Evolutionary conservation across 1,140 invertebrate species (phyloP).

Genomic region (Agrilus planipennis): DNA sequence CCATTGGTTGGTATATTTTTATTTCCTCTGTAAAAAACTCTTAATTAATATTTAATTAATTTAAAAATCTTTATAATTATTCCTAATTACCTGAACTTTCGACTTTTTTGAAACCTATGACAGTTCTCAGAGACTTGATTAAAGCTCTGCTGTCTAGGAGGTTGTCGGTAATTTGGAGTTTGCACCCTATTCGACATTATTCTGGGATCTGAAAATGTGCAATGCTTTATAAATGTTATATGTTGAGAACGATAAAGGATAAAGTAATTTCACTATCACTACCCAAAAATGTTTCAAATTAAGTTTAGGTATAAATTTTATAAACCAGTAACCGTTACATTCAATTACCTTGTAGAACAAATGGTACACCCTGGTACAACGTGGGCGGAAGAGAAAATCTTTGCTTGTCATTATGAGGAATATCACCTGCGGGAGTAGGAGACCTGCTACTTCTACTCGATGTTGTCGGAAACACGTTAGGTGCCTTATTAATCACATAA

Average conservation of each 20-base stretch:
- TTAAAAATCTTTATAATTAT: slow-evolving; percentile 1
- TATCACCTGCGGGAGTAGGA: slow-evolving; percentile 28
- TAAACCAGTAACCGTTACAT: not conserved
- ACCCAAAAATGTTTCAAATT: not conserved
- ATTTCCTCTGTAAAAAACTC: slow-evolving; percentile 19
- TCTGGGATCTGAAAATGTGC: no score
- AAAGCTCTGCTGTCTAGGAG: slow-evolving; percentile 11
- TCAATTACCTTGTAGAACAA: slow-evolving; percentile 28
- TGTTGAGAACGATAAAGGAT: not conserved
- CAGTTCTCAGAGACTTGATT: slow-evolving; percentile 9
- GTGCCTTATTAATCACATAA: no score
- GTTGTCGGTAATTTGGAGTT: slow-evolving; percentile 23
- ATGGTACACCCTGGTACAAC: slow-evolving; percentile 30
- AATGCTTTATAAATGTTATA: not conserved
- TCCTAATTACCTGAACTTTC: slow-evolving; percentile 20
- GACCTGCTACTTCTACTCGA: slow-evolving; percentile 29
- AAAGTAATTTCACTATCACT: not conserved
- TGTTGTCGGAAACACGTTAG: no score
- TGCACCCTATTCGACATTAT: slow-evolving; percentile 23
- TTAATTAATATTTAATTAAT: slow-evolving; percentile 8
- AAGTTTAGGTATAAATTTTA: not conserved
- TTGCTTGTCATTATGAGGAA: slow-evolving; percentile 22
- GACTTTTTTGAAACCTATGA: slow-evolving; percentile 15
- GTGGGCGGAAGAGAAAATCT: slow-evolving; percentile 21
- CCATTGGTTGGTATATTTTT: slow-evolving; percentile 20